Evolutionary conservation across 2,113 vertebrate species (phyloP).

Genomic region (Lampris incognitus): DNA sequence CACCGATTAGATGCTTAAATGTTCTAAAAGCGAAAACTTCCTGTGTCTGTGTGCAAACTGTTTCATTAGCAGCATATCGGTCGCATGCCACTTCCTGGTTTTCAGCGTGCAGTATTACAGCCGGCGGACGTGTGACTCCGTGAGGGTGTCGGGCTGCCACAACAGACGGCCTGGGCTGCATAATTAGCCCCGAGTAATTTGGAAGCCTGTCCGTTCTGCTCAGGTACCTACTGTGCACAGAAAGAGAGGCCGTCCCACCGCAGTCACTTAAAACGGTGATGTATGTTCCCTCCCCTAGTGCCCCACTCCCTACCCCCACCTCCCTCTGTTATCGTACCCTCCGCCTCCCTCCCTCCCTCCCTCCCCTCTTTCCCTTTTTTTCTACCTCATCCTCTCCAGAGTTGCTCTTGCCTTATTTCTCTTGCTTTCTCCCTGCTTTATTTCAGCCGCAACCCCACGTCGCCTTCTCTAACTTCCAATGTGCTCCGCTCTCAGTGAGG

Average conservation of each 20-base stretch:
- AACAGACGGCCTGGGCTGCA: constrained; percentile 59
- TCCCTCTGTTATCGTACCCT: constrained; percentile 10
- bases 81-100: constrained; percentile 28
- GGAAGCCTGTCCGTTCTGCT: constrained; percentile 57
- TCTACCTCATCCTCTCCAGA: neutral
- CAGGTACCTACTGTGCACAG: constrained; percentile 69
- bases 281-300: constrained; percentile 61
- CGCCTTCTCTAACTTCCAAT: no score
- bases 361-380: neutral
- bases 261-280: constrained; percentile 80
- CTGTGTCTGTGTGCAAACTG: neutral
- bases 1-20: neutral
- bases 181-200: constrained; percentile 69
- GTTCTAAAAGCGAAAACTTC: neutral
- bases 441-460: neutral
- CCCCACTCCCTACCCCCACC: constrained; percentile 15
- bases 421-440: constrained; percentile 20
- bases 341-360: neutral
- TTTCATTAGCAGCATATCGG: neutral
- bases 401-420: constrained; percentile 31
- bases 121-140: constrained; percentile 48
- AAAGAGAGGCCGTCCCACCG: constrained; percentile 66
- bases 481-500: neutral
- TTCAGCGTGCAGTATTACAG: constrained; percentile 4
- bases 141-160: constrained; percentile 58